These are phyloP conservation scores for Lacerta viridis DNA, from an alignment of 2,797 vertebrate species.

Conservation along the genomic window DNA sequence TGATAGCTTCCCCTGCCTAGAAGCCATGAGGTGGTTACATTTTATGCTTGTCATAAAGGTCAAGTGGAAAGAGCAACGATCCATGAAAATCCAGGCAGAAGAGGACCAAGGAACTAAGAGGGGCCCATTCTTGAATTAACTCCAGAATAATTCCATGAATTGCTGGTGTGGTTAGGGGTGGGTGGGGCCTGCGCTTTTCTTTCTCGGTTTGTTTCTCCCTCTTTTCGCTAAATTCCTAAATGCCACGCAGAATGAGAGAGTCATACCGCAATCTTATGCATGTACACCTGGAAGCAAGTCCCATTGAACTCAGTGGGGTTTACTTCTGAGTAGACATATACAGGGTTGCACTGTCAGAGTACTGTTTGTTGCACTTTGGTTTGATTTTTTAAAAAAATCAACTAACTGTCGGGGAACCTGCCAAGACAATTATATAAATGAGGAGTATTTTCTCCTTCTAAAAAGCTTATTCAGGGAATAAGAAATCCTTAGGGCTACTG, in stretches of 20 bases:
- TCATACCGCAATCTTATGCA: too few species aligned
- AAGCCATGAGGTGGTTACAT: not conserved
- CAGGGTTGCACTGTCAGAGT: too few species aligned
- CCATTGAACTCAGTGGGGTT: too few species aligned
- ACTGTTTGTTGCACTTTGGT: not conserved
- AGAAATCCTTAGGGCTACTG: too few species aligned
- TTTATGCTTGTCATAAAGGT: not conserved
- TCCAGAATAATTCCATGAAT: not conserved
- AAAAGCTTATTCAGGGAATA: not conserved
- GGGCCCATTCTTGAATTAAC: not conserved
- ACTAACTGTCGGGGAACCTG: not conserved
- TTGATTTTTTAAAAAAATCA: not conserved
- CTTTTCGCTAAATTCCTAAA: not conserved
- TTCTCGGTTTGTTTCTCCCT: not conserved
- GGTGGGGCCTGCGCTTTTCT: too few species aligned
- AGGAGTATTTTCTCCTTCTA: not conserved
- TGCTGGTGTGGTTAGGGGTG: not conserved
- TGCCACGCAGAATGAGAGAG: not conserved
- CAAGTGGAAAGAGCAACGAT: conserved; percentile 23
- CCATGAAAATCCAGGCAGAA: conserved; percentile 3
- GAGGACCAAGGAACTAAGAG: not conserved
- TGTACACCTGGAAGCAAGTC: too few species aligned
- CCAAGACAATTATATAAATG: not conserved
- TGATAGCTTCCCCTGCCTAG: not conserved
- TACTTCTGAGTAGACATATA: too few species aligned